phyloP scores from a whole-genome alignment of 2,888 invertebrate genomes.

The Embidobia sp. region DNA sequence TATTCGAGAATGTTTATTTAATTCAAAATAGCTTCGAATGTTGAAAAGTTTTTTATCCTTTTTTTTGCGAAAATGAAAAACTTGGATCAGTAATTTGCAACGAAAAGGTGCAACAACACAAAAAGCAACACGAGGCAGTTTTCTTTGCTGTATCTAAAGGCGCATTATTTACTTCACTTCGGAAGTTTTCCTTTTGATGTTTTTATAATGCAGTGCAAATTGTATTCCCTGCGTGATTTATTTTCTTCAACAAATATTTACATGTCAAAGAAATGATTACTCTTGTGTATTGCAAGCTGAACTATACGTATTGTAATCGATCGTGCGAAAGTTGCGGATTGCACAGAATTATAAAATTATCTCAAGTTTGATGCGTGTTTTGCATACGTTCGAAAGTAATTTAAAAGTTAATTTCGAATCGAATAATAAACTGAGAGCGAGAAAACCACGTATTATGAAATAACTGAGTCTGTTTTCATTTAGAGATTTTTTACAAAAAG shows the following conservation, averaged over 20 bases:
- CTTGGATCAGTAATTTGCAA: too few relatives aligned
- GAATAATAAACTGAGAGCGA: too few relatives aligned
- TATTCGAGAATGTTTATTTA: too few relatives aligned
- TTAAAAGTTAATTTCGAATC: background rate
- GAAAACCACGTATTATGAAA: too few relatives aligned
- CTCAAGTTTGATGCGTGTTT: conserved; percentile 1
- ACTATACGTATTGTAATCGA: conserved; percentile 15
- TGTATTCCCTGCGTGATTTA: conserved; percentile 36
- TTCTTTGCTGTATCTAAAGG: too few relatives aligned
- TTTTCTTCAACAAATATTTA: conserved; percentile 28
- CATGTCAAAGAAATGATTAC: conserved; percentile 33
- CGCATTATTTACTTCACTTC: conserved; percentile 26
- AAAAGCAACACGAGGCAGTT: too few relatives aligned
- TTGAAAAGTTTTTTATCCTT: too few relatives aligned
- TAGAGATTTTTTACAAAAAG: too few relatives aligned
- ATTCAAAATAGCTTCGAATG: too few relatives aligned
- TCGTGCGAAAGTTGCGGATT: conserved; percentile 11
- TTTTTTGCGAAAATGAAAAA: too few relatives aligned
- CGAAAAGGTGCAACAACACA: too few relatives aligned
- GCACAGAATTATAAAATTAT: conserved; percentile 20
- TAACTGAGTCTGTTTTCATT: too few relatives aligned
- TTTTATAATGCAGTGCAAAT: conserved; percentile 46
- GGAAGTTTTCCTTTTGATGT: conserved; percentile 33
- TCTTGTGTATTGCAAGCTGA: conserved; percentile 16
- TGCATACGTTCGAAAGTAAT: conserved; percentile 9